phyloP scores from a whole-genome alignment of 2,113 vertebrate genomes.

The Indicator maculatus region DNA sequence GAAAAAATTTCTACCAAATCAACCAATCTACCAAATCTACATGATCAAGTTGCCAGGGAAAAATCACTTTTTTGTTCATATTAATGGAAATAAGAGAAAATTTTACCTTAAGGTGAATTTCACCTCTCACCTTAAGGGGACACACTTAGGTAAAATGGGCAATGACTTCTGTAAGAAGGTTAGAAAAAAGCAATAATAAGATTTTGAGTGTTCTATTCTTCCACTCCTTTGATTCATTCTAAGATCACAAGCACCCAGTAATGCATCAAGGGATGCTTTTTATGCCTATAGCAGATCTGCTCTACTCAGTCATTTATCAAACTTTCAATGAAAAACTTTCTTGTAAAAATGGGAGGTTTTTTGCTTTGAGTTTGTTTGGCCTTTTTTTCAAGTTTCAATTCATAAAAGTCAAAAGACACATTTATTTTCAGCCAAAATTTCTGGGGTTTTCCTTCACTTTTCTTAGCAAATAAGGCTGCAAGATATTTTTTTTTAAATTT shows the following conservation, averaged over 20 bases:
- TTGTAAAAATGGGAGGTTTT: neutral
- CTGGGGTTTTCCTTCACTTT: neutral
- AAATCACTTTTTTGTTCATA: neutral
- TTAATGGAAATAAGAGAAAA: neutral
- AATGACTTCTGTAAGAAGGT: neutral
- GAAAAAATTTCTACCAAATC: neutral
- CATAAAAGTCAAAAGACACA: neutral
- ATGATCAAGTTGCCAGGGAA: neutral
- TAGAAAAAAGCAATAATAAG: neutral
- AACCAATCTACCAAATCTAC: no score
- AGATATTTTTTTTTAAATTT: neutral
- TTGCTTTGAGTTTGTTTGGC: neutral
- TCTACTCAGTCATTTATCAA: neutral
- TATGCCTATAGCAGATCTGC: neutral
- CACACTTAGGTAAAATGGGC: neutral
- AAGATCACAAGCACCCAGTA: neutral
- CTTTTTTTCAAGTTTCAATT: neutral
- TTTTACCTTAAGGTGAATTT: neutral
- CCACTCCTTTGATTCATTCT: neutral
- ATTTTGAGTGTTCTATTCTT: neutral
- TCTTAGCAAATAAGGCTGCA: neutral
- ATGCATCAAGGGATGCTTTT: accelerated
- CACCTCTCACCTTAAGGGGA: neutral
- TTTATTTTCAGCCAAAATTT: neutral
- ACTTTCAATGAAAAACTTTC: neutral